phyloP scores from a whole-genome alignment of 2,888 invertebrate species.

The Nomada lathburiana region DNA sequence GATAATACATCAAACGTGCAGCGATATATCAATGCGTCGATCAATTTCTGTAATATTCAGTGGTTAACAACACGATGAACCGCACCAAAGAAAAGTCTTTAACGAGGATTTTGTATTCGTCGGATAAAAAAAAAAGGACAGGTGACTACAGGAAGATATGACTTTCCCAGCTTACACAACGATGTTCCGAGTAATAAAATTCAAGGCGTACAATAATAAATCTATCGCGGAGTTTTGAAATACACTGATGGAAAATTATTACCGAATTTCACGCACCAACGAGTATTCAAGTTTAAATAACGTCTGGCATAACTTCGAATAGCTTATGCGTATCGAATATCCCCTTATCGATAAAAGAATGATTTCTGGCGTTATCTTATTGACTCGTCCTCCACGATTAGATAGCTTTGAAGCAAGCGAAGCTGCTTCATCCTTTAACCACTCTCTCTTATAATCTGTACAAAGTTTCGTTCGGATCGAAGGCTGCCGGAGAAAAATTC shows the following conservation, averaged over 20 bases:
- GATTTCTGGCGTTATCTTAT: no score
- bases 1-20: slow-evolving; percentile 56
- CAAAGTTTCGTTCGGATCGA: slow-evolving; percentile 19
- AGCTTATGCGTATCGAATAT: no score
- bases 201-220: neutral
- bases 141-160: neutral
- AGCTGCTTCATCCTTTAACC: neutral
- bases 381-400: no score
- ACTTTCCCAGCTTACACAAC: neutral
- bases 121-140: slow-evolving; percentile 4
- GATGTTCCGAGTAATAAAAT: no score
- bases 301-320: no score
- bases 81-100: slow-evolving; percentile 59
- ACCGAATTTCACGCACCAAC: no score
- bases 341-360: no score
- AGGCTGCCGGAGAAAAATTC: slow-evolving; percentile 31
- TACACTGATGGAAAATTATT: no score
- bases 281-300: no score
- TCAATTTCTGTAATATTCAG: slow-evolving; percentile 23
- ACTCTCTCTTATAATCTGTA: slow-evolving; percentile 18
- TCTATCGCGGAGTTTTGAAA: no score
- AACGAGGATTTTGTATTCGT: slow-evolving; percentile 48
- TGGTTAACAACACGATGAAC: slow-evolving; percentile 46
- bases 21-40: slow-evolving; percentile 52
- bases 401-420: neutral